phyloP scores from a whole-genome alignment of 2,113 vertebrate genomes.

The Arenaria interpres region DNA sequence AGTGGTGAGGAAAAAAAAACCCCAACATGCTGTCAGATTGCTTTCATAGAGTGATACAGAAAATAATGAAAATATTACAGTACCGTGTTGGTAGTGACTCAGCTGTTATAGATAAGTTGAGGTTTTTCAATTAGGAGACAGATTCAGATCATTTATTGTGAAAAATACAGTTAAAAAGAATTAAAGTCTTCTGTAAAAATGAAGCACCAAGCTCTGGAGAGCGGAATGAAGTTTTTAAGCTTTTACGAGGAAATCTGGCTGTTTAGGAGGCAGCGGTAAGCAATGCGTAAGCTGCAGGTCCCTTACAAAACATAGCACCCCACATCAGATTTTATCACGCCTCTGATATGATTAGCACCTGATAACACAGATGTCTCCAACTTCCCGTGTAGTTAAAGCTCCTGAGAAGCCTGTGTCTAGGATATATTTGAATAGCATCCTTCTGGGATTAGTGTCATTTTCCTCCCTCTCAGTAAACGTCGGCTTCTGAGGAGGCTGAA shows the following conservation, averaged over 20 bases:
- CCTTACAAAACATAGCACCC: not conserved
- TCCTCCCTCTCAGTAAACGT: not conserved
- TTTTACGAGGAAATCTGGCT: not conserved
- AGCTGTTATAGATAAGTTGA: not conserved
- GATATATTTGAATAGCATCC: not conserved
- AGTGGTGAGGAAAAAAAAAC: slow-evolving; percentile 24
- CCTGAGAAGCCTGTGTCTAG: not conserved
- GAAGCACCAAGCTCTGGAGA: not conserved
- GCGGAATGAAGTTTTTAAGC: not conserved
- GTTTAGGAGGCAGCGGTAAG: not conserved
- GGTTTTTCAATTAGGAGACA: slow-evolving; percentile 19
- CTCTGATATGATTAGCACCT: not conserved
- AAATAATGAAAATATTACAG: slow-evolving; percentile 57
- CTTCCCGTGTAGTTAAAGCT: not conserved
- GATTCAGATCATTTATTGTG: not conserved
- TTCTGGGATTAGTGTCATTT: not conserved
- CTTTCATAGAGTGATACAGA: slow-evolving; percentile 2
- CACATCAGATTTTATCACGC: not conserved
- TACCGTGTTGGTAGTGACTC: slow-evolving; percentile 24
- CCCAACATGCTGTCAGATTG: slow-evolving; percentile 3
- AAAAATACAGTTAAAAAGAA: not conserved
- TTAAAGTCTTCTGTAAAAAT: not conserved
- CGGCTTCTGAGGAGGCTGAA: not conserved
- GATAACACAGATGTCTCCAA: not conserved
- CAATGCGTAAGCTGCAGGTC: not conserved